Evolutionary conservation across 2,888 invertebrate genomes (phyloP), one percentile per base, ranked within the genome.

Genomic region (Platerodrilus igneus): DNA sequence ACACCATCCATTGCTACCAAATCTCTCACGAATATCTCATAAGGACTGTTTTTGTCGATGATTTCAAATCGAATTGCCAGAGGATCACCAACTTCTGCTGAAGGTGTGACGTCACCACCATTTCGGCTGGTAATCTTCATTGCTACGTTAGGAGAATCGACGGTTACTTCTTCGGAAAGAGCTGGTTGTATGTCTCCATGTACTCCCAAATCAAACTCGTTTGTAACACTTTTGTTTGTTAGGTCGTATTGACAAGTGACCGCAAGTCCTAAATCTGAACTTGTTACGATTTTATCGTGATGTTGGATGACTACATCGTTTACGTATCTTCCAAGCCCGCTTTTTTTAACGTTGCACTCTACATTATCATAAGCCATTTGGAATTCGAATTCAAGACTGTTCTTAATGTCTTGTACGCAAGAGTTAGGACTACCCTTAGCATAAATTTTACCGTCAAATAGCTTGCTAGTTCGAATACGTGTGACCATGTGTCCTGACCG

Each of bases 271-370:
- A 94, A 77, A 77, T 94, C 93, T 31, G 91, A 89, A 48, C 89
- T 90, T 50, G 93, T 94, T 48, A 94, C 91, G 58, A 94, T 93
- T 61, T 90, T 90, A 64, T 92, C 92, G 72, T 94, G 93, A 71
- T 93, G 92, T 66, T 94, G 93, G 59, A 94, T 91, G 38, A 93
- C 87, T 47, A 91, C 90, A 69, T 93, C 93, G 68, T 91, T 93
- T 61, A 90, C 77, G 60, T 64, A 63, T 52, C 71, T 68, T 51
- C 91, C 91, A 45, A 86, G 77, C 39, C 88, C 86, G 61, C 89
- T 89, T 64, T 91, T 88, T 58, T 87, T 83, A 30, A 93, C 91
- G 67, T 91, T 91, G 67, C 93, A 93, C 66, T 92, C 91, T 47
- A 93, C 76, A 65, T 93, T 89, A 65, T 87, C 88, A 71, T 91